These are phyloP conservation scores for Laticauda laticaudata DNA, from an alignment of 2,113 vertebrate species.

Conservation along the genomic window DNA sequence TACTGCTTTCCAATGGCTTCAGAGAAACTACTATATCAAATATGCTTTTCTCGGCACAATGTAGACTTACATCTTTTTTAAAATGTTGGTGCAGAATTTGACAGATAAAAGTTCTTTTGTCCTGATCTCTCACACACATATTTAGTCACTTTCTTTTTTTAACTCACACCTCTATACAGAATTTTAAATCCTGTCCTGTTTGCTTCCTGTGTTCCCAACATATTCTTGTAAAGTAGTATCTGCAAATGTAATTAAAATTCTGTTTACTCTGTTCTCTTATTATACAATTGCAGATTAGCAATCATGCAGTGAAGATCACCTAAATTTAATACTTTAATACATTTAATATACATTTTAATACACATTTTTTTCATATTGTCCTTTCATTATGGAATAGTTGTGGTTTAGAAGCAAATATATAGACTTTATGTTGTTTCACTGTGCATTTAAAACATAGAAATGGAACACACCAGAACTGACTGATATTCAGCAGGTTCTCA, in stretches of 20 bases:
- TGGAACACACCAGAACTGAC: too few relatives aligned
- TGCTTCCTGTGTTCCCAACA: not conserved
- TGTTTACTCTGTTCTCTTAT: slow-evolving; percentile 14
- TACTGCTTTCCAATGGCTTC: not conserved
- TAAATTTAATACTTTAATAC: slow-evolving; percentile 15
- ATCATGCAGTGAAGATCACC: slow-evolving; percentile 1
- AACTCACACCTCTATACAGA: not conserved
- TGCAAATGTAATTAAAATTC: slow-evolving; percentile 31
- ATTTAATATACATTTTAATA: not conserved
- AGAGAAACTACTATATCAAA: not conserved
- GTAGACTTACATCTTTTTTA: not conserved
- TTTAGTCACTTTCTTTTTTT: not conserved
- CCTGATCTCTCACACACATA: not conserved
- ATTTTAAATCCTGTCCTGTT: not conserved
- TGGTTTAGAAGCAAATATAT: slow-evolving; percentile 10
- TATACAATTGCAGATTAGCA: slow-evolving; percentile 20
- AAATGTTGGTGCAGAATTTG: not conserved
- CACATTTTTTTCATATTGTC: slow-evolving; percentile 7
- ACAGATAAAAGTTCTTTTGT: not conserved
- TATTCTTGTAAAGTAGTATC: not conserved
- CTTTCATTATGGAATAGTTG: slow-evolving; percentile 15
- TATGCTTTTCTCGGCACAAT: not conserved
- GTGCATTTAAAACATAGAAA: slow-evolving; percentile 33
- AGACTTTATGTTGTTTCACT: slow-evolving; percentile 15
- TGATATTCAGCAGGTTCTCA: too few relatives aligned